Evolutionary conservation across 64 coral and sea anemone genomes (phyloP).

Genomic region (Trachythela sp.): DNA sequence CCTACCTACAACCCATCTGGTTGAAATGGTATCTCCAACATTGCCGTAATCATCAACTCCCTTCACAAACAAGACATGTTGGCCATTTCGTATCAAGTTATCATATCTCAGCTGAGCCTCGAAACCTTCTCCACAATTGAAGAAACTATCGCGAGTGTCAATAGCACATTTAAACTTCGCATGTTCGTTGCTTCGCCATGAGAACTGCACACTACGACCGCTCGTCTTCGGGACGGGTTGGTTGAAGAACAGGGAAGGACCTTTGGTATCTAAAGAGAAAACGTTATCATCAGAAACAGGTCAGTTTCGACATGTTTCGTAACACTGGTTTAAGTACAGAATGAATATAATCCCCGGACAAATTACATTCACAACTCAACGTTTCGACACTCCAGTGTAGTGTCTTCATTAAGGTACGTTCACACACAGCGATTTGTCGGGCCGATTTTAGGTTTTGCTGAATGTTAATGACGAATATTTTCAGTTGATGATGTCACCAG

Average conservation of each 20-base stretch:
- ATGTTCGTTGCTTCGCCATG: conserved; percentile 4
- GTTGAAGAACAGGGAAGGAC: background rate
- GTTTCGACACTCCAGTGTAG: too few relatives aligned
- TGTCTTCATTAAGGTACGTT: too few relatives aligned
- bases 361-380: too few relatives aligned
- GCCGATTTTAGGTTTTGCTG: too few relatives aligned
- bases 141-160: background rate
- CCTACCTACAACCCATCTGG: conserved; percentile 7
- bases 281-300: too few relatives aligned
- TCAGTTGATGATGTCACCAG: too few relatives aligned
- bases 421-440: too few relatives aligned
- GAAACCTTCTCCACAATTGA: background rate
- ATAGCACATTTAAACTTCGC: background rate
- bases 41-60: background rate
- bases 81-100: background rate
- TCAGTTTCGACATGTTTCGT: too few relatives aligned
- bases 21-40: background rate
- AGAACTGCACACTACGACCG: background rate
- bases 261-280: background rate
- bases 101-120: background rate
- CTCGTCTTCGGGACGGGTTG: background rate
- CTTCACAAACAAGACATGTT: background rate
- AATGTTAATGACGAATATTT: too few relatives aligned
- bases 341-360: too few relatives aligned
- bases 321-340: too few relatives aligned